A percentile compares a stretch with the other conserved stretches of the same genome.
phyloP scores from a whole-genome alignment of 92 coral and sea anemone species.

The Epizoanthus scotinus region DNA sequence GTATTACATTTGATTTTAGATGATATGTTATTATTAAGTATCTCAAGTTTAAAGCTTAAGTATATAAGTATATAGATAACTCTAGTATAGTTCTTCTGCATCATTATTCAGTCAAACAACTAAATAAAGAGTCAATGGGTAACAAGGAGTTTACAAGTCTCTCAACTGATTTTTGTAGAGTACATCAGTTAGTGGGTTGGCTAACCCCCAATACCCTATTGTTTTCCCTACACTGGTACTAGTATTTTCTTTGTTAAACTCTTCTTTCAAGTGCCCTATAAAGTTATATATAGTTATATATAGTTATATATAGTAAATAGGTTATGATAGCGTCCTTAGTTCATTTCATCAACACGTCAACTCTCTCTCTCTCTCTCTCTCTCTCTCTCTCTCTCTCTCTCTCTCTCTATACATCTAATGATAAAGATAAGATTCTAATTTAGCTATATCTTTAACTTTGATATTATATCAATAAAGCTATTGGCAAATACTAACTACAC shows the following conservation, averaged over 20 bases:
- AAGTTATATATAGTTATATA: background rate
- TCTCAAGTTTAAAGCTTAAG: slow-evolving; percentile 14
- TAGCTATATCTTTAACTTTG: no score
- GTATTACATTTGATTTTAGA: background rate
- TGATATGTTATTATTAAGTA: slow-evolving; percentile 5
- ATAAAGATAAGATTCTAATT: no score
- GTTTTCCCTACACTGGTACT: background rate
- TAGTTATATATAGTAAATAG: no score
- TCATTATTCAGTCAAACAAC: background rate
- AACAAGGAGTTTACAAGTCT: background rate
- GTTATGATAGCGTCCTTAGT: no score
- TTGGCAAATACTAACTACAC: no score
- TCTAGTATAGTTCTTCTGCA: slow-evolving; percentile 4
- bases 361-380: no score
- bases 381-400: no score
- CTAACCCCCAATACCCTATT: background rate
- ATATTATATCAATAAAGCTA: no score
- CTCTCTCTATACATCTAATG: no score
- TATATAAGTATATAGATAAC: background rate
- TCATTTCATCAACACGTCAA: no score
- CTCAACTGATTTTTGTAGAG: background rate
- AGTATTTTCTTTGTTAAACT: background rate
- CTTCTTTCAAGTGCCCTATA: background rate
- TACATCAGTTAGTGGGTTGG: background rate
- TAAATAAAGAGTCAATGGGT: background rate